These are phyloP conservation scores for Tautogolabrus adspersus DNA, from an alignment of 2,113 vertebrate genomes.

Conservation along the genomic window DNA sequence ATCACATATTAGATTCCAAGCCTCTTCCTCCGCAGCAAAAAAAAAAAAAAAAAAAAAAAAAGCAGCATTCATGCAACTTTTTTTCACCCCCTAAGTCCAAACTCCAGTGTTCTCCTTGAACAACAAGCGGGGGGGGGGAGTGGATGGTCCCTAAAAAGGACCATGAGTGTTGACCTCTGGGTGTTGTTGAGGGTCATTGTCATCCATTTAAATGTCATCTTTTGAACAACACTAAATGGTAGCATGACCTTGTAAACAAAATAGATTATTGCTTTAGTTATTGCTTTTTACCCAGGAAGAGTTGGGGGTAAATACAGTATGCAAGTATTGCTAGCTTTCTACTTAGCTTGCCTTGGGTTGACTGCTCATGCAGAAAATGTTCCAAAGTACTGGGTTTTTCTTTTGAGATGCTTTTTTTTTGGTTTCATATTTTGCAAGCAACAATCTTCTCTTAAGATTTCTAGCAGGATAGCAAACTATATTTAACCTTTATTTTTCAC, in stretches of 20 bases:
- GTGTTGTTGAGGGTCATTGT: slow-evolving; percentile 22
- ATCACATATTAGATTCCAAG: neutral
- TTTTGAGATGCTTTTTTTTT: neutral
- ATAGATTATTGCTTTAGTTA: slow-evolving; percentile 31
- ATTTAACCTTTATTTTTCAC: neutral
- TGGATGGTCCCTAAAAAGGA: neutral
- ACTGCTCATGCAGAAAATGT: neutral
- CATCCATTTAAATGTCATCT: slow-evolving; percentile 29
- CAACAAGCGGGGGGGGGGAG: neutral
- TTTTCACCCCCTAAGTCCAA: neutral
- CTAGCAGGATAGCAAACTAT: neutral
- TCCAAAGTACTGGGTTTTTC: neutral
- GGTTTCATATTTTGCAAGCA: neutral
- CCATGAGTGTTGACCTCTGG: slow-evolving; percentile 1
- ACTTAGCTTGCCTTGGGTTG: slow-evolving; percentile 1
- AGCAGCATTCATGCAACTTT: no score
- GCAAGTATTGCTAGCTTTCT: neutral
- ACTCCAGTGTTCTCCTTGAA: neutral
- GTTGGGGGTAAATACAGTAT: neutral
- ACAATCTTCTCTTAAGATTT: neutral
- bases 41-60: no score
- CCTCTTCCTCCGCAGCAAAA: neutral
- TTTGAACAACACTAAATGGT: slow-evolving; percentile 21
- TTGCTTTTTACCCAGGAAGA: slow-evolving; percentile 37
- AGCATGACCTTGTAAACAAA: slow-evolving; percentile 53